Percentiles rank a stretch among this genome's conserved stretches.
These are phyloP conservation scores for Steatocranus sp. DNA, from an alignment of 2,797 vertebrate species.

Conservation along the genomic window DNA sequence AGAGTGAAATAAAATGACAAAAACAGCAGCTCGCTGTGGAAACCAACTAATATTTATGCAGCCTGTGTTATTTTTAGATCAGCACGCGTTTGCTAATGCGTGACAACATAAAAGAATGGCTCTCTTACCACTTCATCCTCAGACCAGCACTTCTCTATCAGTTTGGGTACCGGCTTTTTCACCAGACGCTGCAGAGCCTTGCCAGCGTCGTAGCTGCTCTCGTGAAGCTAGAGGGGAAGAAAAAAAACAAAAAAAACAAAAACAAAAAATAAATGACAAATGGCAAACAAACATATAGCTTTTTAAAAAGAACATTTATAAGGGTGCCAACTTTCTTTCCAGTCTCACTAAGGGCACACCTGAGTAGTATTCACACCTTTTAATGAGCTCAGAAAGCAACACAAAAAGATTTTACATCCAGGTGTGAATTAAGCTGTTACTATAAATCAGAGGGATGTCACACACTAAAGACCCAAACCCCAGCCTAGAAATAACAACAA, in stretches of 20 bases:
- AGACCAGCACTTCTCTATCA: slow-evolving; percentile 99
- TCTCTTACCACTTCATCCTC: slow-evolving; percentile 96
- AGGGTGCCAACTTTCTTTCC: not conserved
- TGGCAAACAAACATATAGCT: not conserved
- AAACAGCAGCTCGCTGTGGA: not conserved
- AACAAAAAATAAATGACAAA: not conserved
- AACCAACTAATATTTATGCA: not conserved
- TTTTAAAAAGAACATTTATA: rapidly evolving
- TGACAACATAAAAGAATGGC: not conserved
- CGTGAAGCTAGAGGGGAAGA: slow-evolving; percentile 83
- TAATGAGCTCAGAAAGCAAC: not conserved
- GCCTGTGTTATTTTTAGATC: not conserved
- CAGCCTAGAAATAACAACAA: slow-evolving; percentile 26
- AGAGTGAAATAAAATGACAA: not conserved
- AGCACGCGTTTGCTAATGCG: not conserved
- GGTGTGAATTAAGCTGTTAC: not conserved
- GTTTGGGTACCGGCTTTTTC: slow-evolving; percentile 97
- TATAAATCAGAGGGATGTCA: not conserved
- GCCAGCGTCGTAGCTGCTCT: slow-evolving; percentile 96
- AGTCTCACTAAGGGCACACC: not conserved
- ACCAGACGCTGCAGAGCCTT: slow-evolving; percentile 98
- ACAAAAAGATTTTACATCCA: not conserved
- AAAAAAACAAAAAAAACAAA: not conserved
- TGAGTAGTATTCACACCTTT: not conserved
- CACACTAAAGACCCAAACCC: not conserved